Conservation (phyloP, 1,140 invertebrate genomes). For the Dufourea novaeangliae region DNA sequence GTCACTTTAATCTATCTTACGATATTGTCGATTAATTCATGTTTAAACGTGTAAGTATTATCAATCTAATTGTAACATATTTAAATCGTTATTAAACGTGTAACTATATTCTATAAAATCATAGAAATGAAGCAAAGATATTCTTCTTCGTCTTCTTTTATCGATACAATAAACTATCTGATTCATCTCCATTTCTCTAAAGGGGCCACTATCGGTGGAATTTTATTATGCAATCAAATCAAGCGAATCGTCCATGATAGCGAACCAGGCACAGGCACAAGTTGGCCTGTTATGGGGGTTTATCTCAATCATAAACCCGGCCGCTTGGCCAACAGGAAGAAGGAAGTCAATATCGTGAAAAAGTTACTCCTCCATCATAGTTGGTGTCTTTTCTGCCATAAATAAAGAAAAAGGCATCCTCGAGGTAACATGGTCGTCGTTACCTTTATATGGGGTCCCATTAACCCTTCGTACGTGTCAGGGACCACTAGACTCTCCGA, state of each 20-base stretch:
- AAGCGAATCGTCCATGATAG: background rate
- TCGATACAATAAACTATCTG: no score
- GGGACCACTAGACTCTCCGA: slow-evolving; percentile 28
- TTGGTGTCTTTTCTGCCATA: slow-evolving; percentile 28
- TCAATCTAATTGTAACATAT: no score
- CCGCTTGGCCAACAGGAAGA: background rate
- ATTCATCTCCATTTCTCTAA: background rate
- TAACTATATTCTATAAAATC: no score
- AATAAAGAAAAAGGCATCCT: slow-evolving; percentile 54
- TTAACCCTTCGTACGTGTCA: slow-evolving; percentile 58
- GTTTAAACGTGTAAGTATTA: no score
- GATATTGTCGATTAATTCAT: no score
- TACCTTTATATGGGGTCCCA: slow-evolving; percentile 49
- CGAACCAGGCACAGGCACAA: background rate
- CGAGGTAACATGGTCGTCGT: slow-evolving; percentile 36
- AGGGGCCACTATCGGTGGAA: background rate
- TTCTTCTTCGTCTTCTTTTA: background rate
- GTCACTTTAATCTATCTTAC: no score
- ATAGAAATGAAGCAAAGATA: no score
- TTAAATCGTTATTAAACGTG: no score
- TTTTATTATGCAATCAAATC: slow-evolving; percentile 19
- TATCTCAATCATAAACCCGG: slow-evolving; percentile 39
- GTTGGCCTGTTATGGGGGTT: slow-evolving; percentile 34
- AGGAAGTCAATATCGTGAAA: slow-evolving; percentile 33
- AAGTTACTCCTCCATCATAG: slow-evolving; percentile 12